Base-by-base conservation (phyloP, 2,888 invertebrate genomes). In the Latheticus oryzae region DNA sequence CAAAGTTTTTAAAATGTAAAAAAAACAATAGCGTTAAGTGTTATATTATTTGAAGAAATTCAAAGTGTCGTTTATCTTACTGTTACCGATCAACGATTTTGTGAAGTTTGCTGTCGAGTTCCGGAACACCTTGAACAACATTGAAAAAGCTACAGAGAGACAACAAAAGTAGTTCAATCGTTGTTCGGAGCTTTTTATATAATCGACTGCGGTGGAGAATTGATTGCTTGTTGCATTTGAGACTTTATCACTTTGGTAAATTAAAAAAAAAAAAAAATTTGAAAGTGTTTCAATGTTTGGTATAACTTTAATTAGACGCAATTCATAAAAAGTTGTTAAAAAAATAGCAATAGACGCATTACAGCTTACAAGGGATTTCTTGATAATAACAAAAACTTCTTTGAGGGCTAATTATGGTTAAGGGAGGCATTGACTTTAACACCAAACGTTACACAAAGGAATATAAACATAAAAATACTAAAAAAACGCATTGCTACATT, bases 141-240 rank as follows among this genome's bases (percentile, higher is more conserved):
- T 13, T 21, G 13, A 24, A 40, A 23, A 24, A 40, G 9, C 30
- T 43, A 16, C 19, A n/a, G 17, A 21, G 28, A 45, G 45, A 45
- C 45, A 45, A 45, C 19, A 45, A 45, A 45, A 28, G 45, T 13
- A 4, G 13, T 2, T 30, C n/a, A 43, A 43, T 43, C 28, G 28
- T 28, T 43, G 43, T 43, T 43, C 43, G 28, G 9, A 17, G 19
- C 43, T 43, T 43, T 43, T 43, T 43, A 43, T n/a, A n/a, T 30
- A 43, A 45, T 45, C 30, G 45, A 30, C 30, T 45, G 16, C 30
- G 32, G 30, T 45, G 12, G 45, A 19, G 32, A 45, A 45, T 30
- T 45, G 45, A 45, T 45, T 45, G 45, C 45, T 45, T 45, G 43
- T 43, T 30, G 28, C 43, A 28, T 28, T 28, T 45, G n/a, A n/a